Evolutionary conservation across 2,113 vertebrate species (phyloP).

Genomic region (Tyrannus savana): DNA sequence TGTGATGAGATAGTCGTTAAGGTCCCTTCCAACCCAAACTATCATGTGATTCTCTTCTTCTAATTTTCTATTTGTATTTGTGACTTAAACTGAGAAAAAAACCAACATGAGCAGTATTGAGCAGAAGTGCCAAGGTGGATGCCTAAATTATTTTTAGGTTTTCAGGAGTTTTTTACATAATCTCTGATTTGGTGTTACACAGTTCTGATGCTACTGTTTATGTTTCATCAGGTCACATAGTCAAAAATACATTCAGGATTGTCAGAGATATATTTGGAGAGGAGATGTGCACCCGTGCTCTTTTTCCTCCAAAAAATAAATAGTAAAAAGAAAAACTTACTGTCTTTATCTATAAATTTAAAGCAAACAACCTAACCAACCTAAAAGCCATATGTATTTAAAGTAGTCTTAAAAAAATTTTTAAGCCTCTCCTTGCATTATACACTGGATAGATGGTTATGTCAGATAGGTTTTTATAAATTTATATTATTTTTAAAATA

Average conservation of each 20-base stretch:
- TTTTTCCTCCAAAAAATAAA: background rate
- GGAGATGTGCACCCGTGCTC: background rate
- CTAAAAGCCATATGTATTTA: background rate
- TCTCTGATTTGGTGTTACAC: background rate
- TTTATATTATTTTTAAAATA: background rate
- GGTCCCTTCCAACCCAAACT: background rate
- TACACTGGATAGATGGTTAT: background rate
- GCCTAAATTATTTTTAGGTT: background rate
- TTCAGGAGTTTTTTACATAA: background rate
- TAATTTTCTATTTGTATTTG: background rate
- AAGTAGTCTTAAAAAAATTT: background rate
- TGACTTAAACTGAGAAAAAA: background rate
- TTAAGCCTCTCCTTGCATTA: background rate
- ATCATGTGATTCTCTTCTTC: background rate
- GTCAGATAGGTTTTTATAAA: background rate
- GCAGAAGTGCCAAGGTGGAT: background rate
- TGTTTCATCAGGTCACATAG: background rate
- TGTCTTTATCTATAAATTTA: background rate
- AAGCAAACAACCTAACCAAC: background rate
- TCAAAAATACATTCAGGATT: background rate
- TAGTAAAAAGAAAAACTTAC: background rate
- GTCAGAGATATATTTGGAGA: background rate
- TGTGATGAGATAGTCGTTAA: background rate
- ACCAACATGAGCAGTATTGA: background rate
- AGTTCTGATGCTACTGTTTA: background rate